phyloP scores from a whole-genome alignment of 1,140 invertebrate species.

The Rhizoglyphus robini region DNA sequence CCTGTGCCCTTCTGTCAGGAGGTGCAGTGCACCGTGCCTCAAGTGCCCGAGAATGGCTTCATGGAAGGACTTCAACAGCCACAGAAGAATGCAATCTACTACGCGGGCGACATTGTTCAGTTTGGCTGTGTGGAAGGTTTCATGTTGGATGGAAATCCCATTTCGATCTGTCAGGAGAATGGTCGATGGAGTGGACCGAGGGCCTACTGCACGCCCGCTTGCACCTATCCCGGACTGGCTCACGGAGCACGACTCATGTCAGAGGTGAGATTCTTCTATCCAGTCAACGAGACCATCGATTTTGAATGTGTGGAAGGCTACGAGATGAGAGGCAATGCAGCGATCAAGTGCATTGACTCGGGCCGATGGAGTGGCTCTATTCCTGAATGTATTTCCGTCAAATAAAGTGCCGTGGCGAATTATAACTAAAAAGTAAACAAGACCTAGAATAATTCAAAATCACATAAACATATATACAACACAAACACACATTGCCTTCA shows the following conservation, averaged over 20 bases:
- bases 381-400: constrained; percentile 37
- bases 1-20: constrained; percentile 58
- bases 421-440: neutral
- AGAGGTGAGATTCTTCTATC: constrained; percentile 68
- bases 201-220: constrained; percentile 62
- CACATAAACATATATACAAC: neutral
- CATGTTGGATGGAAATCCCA: constrained; percentile 65
- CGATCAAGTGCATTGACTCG: constrained; percentile 58
- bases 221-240: constrained; percentile 66
- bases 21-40: constrained; percentile 49
- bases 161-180: constrained; percentile 71
- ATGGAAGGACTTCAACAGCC: constrained; percentile 41
- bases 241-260: constrained; percentile 54
- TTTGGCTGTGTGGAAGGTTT: constrained; percentile 71
- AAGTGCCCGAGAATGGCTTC: constrained; percentile 56
- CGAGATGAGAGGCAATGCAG: constrained; percentile 52
- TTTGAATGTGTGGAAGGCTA: constrained; percentile 67
- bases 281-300: constrained; percentile 64
- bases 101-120: constrained; percentile 64
- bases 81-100: constrained; percentile 42
- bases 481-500: neutral
- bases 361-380: constrained; percentile 72
- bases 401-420: neutral
- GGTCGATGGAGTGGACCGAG: constrained; percentile 66
- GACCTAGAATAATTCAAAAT: neutral